Evolutionary conservation across 2,888 invertebrate species (phyloP).

Genomic region (Heteropelma amictum): DNA sequence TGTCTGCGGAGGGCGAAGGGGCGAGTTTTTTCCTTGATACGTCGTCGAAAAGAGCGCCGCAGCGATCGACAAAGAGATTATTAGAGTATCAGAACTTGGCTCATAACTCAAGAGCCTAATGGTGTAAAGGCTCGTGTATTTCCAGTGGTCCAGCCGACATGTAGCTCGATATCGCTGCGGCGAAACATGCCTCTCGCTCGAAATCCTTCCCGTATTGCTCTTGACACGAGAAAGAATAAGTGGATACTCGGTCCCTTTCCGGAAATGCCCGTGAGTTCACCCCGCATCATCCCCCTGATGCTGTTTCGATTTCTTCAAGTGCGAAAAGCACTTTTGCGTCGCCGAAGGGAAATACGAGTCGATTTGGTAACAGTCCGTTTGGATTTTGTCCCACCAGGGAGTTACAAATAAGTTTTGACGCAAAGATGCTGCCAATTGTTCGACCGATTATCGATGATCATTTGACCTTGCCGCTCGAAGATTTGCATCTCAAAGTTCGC

Average conservation of each 20-base stretch:
- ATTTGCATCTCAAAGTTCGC: too few species aligned
- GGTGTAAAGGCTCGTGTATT: slow-evolving; percentile 64
- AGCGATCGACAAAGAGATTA: slow-evolving; percentile 76
- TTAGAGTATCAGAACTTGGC: slow-evolving; percentile 77
- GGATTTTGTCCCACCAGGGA: too few species aligned
- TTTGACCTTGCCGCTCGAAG: too few species aligned
- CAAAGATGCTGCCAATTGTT: too few species aligned
- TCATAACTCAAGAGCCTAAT: slow-evolving; percentile 76
- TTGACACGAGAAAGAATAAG: slow-evolving; percentile 69
- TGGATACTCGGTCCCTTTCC: slow-evolving; percentile 43
- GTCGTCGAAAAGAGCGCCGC: slow-evolving; percentile 34
- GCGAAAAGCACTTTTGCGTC: too few species aligned
- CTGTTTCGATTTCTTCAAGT: slow-evolving; percentile 9
- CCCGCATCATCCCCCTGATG: background rate
- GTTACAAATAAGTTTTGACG: too few species aligned
- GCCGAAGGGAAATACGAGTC: too few species aligned
- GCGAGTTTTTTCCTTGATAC: slow-evolving; percentile 31
- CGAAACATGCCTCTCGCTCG: slow-evolving; percentile 38
- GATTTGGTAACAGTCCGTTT: too few species aligned
- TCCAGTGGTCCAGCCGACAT: slow-evolving; percentile 38
- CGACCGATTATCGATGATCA: too few species aligned
- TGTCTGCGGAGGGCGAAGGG: too few species aligned
- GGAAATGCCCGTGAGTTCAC: slow-evolving; percentile 16
- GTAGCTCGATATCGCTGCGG: slow-evolving; percentile 28
- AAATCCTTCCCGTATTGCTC: slow-evolving; percentile 66